Evolutionary conservation across 2,888 invertebrate genomes (phyloP).

Genomic region (Arenicola marina): DNA sequence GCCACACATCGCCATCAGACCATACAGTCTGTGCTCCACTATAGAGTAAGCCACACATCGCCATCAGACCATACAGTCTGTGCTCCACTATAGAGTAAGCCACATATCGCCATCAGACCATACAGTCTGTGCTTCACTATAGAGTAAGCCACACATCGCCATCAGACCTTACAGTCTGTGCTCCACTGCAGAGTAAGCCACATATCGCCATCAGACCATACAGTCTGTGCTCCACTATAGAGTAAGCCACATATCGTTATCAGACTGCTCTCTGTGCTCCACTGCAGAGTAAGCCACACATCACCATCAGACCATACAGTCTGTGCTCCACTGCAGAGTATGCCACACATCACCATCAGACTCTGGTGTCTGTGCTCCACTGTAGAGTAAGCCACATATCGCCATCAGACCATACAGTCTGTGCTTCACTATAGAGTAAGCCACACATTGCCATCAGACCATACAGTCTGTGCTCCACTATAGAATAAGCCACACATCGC

Average conservation of each 20-base stretch:
- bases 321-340: constrained; percentile 27
- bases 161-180: constrained; percentile 24
- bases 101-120: constrained; percentile 19
- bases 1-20: constrained; percentile 19
- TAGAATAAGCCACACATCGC: constrained; percentile 25
- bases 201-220: constrained; percentile 23
- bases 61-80: constrained; percentile 23
- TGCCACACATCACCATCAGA: constrained; percentile 16
- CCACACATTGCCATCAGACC: constrained; percentile 21
- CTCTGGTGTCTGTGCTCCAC: constrained; percentile 23
- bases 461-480: constrained; percentile 20
- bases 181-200: constrained; percentile 25
- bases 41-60: constrained; percentile 25
- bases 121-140: constrained; percentile 23
- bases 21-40: constrained; percentile 22
- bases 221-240: constrained; percentile 22
- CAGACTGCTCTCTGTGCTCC: constrained; percentile 22
- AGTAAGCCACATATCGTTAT: constrained; percentile 23
- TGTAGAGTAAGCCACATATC: constrained; percentile 24
- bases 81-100: constrained; percentile 27
- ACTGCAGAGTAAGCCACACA: constrained; percentile 24
- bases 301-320: constrained; percentile 22
- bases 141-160: constrained; percentile 23
- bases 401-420: constrained; percentile 24
- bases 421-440: constrained; percentile 26